Evolutionary conservation across 2,888 invertebrate species (phyloP), one percentile per base, ranked within the genome.

Genomic region (Asteroscopus sphinx): DNA sequence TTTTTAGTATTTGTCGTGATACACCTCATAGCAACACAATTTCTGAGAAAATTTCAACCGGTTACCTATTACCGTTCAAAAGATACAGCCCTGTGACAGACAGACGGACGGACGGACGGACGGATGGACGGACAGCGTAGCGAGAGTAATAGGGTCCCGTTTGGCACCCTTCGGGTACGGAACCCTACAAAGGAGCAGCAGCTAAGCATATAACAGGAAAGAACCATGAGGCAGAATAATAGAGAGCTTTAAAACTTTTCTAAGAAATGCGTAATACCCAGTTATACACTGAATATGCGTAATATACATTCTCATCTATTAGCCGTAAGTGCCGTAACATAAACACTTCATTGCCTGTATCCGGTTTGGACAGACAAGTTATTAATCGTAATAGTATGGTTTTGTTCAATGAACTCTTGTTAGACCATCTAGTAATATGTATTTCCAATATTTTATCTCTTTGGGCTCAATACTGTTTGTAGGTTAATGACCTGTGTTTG

Each of bases 381-480:
- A 67, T 72, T 72, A 75, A 75, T 67, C 51, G 54, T 62, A 57
- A 42, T 61, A 59, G 52, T 72, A 72, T 17, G 26, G 35, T 45
- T 53, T 71, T 71, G 68, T 75, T 55, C 76, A 72, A 67, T 72
- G 73, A 75, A 72, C 72, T 72, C 68, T 67, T 71, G 53, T 69
- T 53, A 33, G 33, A 26, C 2, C 9, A 53, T 46, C 26, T 62
- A 36, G 30, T 36, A 39, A 51, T 51, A 26, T 33, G 36, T 57
- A 15, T 58, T 59, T 57, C 33, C 39, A 59, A 54, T 74, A 47
- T 62, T 65, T 53, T 59, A 71, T 62, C 39, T 64, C 21, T 51
- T 25, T 58, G 32, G 41, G 16, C 35, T 16, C 21, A 47, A 37
- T 58, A 42, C 32, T 40, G 52, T 47, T 32, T 36, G 40, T 57